These are phyloP conservation scores for Habropoda laboriosa DNA, from an alignment of 1,140 invertebrate species.

Conservation along the genomic window DNA sequence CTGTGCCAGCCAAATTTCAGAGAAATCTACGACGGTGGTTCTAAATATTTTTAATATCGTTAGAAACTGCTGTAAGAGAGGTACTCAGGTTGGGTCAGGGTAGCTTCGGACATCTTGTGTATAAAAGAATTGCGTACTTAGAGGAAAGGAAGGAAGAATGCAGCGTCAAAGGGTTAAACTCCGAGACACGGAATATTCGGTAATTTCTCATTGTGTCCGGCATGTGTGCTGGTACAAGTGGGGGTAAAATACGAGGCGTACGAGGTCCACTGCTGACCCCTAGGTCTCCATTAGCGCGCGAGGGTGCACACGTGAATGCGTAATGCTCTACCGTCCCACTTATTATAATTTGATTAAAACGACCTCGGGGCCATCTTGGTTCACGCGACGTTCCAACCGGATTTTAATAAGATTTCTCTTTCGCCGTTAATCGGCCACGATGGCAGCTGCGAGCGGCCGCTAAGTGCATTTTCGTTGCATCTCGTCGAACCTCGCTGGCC, in stretches of 20 bases:
- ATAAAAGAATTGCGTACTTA: no score
- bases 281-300: constrained; percentile 66
- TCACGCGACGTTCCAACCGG: constrained; percentile 22
- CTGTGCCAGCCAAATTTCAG: no score
- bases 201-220: not conserved
- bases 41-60: no score
- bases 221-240: not conserved
- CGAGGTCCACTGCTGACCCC: constrained; percentile 57
- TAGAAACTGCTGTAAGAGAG: no score
- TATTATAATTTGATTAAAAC: constrained; percentile 71
- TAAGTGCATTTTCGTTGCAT: constrained; percentile 43
- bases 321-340: constrained; percentile 60
- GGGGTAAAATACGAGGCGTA: constrained; percentile 25
- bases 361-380: constrained; percentile 20
- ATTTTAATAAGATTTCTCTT: constrained; percentile 72
- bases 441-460: constrained; percentile 27
- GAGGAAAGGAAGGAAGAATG: no score
- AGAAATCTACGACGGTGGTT: no score
- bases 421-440: constrained; percentile 59
- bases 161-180: no score
- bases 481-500: no score
- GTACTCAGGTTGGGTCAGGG: no score
- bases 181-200: no score
- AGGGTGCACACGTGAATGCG: constrained; percentile 55
- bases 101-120: no score